Conservation (phyloP, 2,113 vertebrate species). For the Brienomyrus longianalis region DNA sequence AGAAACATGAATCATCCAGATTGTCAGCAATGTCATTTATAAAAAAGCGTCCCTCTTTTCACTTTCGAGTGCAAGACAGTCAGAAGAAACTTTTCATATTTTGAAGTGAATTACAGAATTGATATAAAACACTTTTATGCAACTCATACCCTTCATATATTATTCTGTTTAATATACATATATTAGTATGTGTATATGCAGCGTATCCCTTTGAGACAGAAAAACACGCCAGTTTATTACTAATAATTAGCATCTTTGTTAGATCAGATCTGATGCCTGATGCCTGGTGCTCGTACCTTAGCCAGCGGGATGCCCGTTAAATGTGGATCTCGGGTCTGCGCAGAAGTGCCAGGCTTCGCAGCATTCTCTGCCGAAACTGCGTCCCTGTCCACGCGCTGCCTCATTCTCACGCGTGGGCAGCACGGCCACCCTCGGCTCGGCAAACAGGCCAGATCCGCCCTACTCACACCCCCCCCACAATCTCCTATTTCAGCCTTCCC, state of each 20-base stretch:
- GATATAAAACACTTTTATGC: background rate
- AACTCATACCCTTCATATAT: background rate
- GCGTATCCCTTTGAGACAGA: background rate
- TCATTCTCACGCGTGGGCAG: conserved; percentile 13
- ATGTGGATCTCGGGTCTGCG: background rate
- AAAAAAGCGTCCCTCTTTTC: background rate
- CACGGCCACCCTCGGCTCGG: background rate
- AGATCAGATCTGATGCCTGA: background rate
- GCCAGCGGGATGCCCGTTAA: background rate
- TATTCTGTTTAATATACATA: background rate
- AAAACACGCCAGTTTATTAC: background rate
- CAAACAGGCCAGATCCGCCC: background rate
- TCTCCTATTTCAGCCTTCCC: background rate
- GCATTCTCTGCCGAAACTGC: conserved; percentile 3
- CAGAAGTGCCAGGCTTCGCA: conserved; percentile 43
- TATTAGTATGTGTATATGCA: background rate
- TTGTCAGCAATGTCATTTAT: background rate
- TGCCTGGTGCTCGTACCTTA: too few relatives aligned
- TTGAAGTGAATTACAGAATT: background rate
- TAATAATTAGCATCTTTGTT: background rate
- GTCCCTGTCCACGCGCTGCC: background rate
- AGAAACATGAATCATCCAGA: background rate
- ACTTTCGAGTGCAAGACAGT: background rate
- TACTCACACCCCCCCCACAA: background rate
- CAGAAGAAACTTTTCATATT: background rate